Evolutionary conservation across 1,140 invertebrate species (phyloP), one percentile per base, ranked within the genome.

Genomic region (Platyura marginata): DNA sequence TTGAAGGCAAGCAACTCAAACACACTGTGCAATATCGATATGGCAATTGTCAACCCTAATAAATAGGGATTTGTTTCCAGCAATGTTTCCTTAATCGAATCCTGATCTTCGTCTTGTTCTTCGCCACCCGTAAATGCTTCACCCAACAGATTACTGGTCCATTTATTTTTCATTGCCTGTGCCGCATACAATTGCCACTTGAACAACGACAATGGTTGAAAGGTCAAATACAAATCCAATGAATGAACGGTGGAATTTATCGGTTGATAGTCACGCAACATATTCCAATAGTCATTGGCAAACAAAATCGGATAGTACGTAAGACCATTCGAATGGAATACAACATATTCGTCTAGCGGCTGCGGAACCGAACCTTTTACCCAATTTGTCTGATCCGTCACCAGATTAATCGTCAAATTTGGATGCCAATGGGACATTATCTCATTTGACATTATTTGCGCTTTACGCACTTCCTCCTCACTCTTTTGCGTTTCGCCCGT

Each of bases 1-100:
- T 99, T 99, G 62, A 99, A 99, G 41, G 96, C 95, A 22, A 99
- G 68, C 51, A 99, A 78, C 63, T 99, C 96, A 69, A 99, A 98
- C 37, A 98, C 75, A 49, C 87, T 96, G 65, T 99, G 96, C 3
- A 98, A 67, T 23, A 98, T 74, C 3, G 95, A 98, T 1, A 99
- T 81, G 44, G 79, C 68, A 43, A 98, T 77, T 11, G 96, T 99
- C 32, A 97, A 58, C 23, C 70, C 93, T 13, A 99, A 64, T 19
- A 99, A 68, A 60, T 95, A 94, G 0, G 93, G 90, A 60, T 93
- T 98, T 1, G 95, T 99, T 54, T 98, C 95, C 15, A 98, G 62
- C 40, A 99, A 70, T 2, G 95, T 82, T 67, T 96, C 91, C 64
- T 99, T 99, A 2, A 99, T 67, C 3, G 88, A 85, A 65, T 99